These are phyloP conservation scores for Anguilla obscura DNA, from an alignment of 2,797 vertebrate species.

Conservation along the genomic window DNA sequence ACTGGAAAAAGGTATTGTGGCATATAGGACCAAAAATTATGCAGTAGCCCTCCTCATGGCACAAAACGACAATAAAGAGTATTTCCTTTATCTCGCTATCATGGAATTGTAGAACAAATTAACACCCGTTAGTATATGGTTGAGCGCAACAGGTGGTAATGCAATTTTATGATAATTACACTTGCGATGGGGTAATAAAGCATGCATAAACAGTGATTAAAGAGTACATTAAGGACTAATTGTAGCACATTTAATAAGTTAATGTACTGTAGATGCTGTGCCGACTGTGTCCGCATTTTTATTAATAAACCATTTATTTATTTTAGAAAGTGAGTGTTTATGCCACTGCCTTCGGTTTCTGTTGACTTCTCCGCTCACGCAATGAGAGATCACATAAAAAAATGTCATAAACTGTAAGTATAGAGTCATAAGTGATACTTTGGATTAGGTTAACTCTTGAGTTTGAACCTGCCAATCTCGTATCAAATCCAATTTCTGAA, in stretches of 20 bases:
- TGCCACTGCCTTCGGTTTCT: not conserved
- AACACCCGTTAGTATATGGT: not conserved
- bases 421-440: not conserved
- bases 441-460: not conserved
- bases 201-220: not conserved
- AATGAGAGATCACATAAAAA: not conserved
- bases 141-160: not conserved
- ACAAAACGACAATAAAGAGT: not conserved
- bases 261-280: not conserved
- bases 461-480: not conserved
- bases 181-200: not conserved
- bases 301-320: not conserved
- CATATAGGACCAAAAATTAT: not conserved
- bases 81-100: not conserved
- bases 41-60: not conserved
- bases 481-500: not conserved
- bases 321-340: not conserved
- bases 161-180: not conserved
- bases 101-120: not conserved
- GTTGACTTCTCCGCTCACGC: not conserved
- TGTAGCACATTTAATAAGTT: not conserved
- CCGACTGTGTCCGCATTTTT: not conserved
- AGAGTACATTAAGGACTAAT: not conserved
- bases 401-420: not conserved
- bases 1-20: not conserved